Evolutionary conservation across 35 echinoderm and acorn worm species (phyloP).

Genomic region (Apostichopus japonicus): DNA sequence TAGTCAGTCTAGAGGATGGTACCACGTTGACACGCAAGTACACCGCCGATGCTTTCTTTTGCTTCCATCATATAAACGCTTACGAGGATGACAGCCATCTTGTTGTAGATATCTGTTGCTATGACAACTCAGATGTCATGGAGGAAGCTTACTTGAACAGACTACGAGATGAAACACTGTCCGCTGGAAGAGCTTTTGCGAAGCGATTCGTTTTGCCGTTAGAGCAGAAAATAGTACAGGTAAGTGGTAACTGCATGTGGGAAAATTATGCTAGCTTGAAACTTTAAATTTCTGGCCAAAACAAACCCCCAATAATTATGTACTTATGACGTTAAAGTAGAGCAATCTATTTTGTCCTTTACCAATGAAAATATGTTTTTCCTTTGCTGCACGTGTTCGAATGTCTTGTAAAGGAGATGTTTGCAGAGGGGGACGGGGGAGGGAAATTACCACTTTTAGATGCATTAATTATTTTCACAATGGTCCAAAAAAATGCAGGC

Average conservation of each 20-base stretch:
- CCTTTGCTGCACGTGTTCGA: too few species aligned
- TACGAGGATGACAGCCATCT: constrained; percentile 75
- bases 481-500: too few species aligned
- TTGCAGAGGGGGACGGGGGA: too few species aligned
- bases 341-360: too few species aligned
- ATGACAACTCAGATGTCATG: constrained; percentile 57
- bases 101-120: constrained; percentile 73
- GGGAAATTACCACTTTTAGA: too few species aligned
- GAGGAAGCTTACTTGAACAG: constrained; percentile 12
- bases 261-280: too few species aligned
- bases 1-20: constrained; percentile 58
- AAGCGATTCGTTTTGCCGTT: constrained; percentile 72
- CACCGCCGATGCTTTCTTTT: constrained; percentile 75
- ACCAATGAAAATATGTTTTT: too few species aligned
- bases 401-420: too few species aligned
- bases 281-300: too few species aligned
- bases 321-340: too few species aligned
- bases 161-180: not conserved
- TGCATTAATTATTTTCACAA: too few species aligned
- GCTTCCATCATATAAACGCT: constrained; percentile 88
- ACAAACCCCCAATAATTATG: too few species aligned
- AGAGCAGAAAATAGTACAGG: constrained; percentile 3
- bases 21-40: constrained; percentile 51
- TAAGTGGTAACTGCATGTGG: not conserved
- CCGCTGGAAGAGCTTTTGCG: not conserved